Conservation (phyloP, 2,797 vertebrate genomes). For the Coendou prehensilis region DNA sequence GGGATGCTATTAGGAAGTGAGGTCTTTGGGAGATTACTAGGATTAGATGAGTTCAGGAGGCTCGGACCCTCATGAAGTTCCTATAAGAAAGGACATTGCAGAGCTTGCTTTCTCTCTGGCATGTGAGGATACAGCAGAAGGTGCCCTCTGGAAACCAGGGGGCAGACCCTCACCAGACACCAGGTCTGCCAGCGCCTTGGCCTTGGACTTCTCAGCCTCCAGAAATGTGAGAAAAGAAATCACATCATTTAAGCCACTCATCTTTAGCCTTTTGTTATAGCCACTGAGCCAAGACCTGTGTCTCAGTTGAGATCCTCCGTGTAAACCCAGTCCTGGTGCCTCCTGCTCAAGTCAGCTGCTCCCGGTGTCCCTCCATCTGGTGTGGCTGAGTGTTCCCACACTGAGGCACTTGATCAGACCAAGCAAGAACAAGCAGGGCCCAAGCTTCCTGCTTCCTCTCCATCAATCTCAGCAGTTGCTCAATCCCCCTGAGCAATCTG, state of each 20-base stretch:
- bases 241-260: background rate
- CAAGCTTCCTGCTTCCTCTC: background rate
- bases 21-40: background rate
- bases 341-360: background rate
- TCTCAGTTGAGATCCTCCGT: background rate
- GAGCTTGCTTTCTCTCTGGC: background rate
- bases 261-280: background rate
- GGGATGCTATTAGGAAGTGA: background rate
- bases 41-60: background rate
- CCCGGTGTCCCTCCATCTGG: background rate
- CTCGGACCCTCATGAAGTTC: background rate
- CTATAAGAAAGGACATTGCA: background rate
- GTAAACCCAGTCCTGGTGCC: background rate
- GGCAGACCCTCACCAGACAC: background rate
- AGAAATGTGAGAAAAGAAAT: background rate
- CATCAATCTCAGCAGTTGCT: background rate
- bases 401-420: background rate
- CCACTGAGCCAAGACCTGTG: background rate
- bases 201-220: background rate
- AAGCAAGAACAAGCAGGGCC: background rate
- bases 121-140: background rate
- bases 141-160: background rate
- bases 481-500: background rate
- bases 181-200: background rate
- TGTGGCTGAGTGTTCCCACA: background rate